Evolutionary conservation across 2,113 vertebrate species (phyloP).

Genomic region (Pluvialis apricaria): DNA sequence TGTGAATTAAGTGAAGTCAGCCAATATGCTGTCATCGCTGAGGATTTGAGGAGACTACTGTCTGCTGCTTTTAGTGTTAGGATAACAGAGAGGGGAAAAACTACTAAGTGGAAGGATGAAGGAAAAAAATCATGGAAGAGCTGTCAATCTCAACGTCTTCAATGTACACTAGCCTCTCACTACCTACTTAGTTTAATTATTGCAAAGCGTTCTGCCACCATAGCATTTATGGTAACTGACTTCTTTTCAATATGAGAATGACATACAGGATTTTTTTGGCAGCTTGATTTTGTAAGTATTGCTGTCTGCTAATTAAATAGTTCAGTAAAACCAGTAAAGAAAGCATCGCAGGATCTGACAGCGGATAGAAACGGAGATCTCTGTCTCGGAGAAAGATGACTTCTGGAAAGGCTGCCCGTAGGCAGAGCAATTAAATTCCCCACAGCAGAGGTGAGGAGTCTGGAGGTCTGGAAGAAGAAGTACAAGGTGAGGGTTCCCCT

Average conservation of each 20-base stretch:
- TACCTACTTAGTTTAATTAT: neutral
- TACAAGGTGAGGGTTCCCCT: neutral
- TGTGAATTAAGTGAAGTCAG: neutral
- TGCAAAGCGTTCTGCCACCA: neutral
- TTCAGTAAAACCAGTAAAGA: neutral
- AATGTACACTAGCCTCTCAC: neutral
- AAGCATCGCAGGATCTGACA: neutral
- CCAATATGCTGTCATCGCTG: accelerated
- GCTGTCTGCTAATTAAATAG: neutral
- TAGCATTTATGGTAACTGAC: neutral
- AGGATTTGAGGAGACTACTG: neutral
- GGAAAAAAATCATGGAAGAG: neutral
- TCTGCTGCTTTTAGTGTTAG: neutral
- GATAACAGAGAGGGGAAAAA: neutral
- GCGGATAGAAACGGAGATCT: neutral
- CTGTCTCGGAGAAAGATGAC: neutral
- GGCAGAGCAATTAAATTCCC: neutral
- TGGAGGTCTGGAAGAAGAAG: neutral
- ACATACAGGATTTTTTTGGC: neutral
- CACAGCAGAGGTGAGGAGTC: accelerated
- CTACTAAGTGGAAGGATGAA: neutral
- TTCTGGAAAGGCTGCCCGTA: neutral
- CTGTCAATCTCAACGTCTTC: neutral
- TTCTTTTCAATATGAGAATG: neutral
- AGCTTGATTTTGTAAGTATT: neutral